Evolutionary conservation across 92 coral and sea anemone genomes (phyloP), one percentile per base, ranked within the genome.

Genomic region (Zoanthus sociatus): DNA sequence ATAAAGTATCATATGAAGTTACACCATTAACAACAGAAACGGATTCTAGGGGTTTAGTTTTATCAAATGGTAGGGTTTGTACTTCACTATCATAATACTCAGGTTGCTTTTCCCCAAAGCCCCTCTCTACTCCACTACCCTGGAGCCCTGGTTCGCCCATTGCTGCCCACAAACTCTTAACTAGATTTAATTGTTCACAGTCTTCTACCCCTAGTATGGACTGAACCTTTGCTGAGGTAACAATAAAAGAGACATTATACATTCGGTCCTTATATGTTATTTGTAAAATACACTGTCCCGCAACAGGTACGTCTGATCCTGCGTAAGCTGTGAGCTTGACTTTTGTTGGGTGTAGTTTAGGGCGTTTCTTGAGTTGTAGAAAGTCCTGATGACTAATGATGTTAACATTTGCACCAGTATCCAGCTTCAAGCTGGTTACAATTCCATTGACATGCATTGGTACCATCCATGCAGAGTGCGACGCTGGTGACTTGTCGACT

Each of bases 241-340:
- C 67, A 53, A 76, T 76, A 76, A 21, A 76, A 16, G 67, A 76
- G 13, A 76, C 81, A 50, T 76, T 50, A 76, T 51, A 76, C 16
- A 76, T 53, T 0, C 37, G 67, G 67, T 30, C 10, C 81, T 76
- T 76, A 64, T 78, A 50, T 78, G 70, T 9, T 0, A 78, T 78
- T 56, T 78, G 69, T 7, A 78, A 33, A 6, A 58, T 69, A 7
- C 53, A 55, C 32, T 58, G 83, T 32, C 71, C 71, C 54, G 32
- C 58, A 3, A 58, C 83, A 14, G 83, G 83, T 51, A 78, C 71
- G 9, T 78, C 83, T 30, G 71, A 54, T 0, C 71, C 71, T 2
- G 83, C 71, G 55, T 78, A 78, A 5, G 71, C 53, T 5, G 83
- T 5, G 1, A 78, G 71, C 70, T 78, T 58, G 7, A 78, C 83